Conservation (phyloP, 1,140 invertebrate genomes). For the Armadillidium nasatum region DNA sequence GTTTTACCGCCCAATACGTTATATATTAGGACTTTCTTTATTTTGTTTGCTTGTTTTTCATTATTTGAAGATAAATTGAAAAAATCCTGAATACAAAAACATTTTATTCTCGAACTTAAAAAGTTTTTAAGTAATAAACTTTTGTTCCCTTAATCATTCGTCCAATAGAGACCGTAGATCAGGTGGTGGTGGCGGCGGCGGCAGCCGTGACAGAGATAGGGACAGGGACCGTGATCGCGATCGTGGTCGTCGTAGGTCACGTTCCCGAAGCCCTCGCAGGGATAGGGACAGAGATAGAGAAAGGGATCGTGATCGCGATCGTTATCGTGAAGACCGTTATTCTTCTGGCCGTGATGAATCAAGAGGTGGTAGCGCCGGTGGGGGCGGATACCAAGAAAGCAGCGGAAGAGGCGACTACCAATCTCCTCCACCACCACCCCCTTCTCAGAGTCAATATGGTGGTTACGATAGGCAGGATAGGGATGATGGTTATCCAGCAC, state of each 20-base stretch:
- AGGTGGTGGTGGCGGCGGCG: background rate
- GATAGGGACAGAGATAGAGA: background rate
- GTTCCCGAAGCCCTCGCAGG: background rate
- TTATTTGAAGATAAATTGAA: too few relatives aligned
- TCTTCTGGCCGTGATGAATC: background rate
- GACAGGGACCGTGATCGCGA: background rate
- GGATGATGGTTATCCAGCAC: background rate
- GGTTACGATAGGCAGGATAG: too few relatives aligned
- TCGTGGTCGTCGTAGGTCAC: background rate
- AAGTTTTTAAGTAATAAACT: too few relatives aligned
- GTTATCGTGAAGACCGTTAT: background rate
- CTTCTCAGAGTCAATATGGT: too few relatives aligned
- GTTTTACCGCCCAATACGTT: too few relatives aligned
- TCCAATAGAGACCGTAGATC: background rate
- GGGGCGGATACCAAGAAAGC: background rate
- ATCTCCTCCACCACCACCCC: background rate
- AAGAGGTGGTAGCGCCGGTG: background rate
- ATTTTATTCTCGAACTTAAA: too few relatives aligned
- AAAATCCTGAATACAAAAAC: too few relatives aligned
- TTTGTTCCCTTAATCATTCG: too few relatives aligned
- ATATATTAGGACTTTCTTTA: too few relatives aligned
- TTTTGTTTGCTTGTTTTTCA: too few relatives aligned
- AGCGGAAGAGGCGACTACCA: background rate
- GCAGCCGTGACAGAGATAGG: background rate
- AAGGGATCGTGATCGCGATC: background rate